Conservation (phyloP, 1,140 invertebrate genomes). For the Megalopta genalis region DNA sequence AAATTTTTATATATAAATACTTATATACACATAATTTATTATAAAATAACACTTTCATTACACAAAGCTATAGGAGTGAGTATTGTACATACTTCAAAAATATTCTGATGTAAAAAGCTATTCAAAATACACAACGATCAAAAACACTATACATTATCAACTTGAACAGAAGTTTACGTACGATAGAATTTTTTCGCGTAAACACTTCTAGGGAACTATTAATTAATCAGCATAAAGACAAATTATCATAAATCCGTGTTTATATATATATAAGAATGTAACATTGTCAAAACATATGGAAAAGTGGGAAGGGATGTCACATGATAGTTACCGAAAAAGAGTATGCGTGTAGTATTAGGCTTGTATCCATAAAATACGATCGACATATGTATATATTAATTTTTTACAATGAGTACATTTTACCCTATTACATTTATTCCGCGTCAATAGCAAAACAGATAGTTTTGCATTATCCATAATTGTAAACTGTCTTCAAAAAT, state of each 20-base stretch:
- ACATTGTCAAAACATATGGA: slow-evolving; percentile 8
- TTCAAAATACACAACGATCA: neutral
- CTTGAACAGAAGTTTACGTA: neutral
- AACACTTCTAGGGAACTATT: neutral
- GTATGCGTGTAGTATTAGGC: neutral
- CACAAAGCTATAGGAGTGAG: neutral
- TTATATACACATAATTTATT: neutral
- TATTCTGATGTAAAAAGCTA: neutral
- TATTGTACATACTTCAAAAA: neutral
- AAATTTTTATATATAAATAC: neutral
- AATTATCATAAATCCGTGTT: neutral
- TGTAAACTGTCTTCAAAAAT: too few relatives aligned
- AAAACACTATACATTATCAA: neutral
- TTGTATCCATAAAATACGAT: neutral
- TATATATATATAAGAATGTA: neutral
- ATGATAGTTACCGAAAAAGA: neutral
- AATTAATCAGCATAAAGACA: neutral
- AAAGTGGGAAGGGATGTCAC: neutral
- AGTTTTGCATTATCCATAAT: too few relatives aligned
- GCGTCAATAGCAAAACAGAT: too few relatives aligned
- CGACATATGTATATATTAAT: neutral
- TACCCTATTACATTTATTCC: neutral
- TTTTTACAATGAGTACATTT: slow-evolving; percentile 9
- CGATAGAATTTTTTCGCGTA: neutral
- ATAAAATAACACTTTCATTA: neutral